Percentiles rank a stretch among this genome's conserved stretches.
These are phyloP conservation scores for Anthophora plumipes DNA, from an alignment of 2,888 invertebrate species.

Conservation along the genomic window DNA sequence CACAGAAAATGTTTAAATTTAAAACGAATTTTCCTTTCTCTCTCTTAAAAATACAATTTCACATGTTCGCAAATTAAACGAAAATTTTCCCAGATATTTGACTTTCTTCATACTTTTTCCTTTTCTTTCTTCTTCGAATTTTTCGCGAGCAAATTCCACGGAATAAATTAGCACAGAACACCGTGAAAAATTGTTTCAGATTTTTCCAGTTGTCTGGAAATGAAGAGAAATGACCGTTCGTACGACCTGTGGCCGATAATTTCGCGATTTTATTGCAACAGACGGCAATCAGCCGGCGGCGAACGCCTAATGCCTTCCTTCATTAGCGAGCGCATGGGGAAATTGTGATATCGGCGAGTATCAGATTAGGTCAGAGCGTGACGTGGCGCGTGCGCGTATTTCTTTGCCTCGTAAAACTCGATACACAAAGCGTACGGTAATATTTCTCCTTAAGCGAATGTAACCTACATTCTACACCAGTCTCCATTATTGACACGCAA, in stretches of 20 bases:
- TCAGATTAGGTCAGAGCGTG: conserved; percentile 37
- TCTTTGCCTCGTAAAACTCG: background rate
- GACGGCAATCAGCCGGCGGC: background rate
- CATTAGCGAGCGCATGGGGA: background rate
- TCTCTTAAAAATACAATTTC: too few species aligned
- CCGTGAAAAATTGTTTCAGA: too few species aligned
- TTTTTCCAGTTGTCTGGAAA: too few species aligned
- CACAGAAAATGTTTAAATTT: too few species aligned
- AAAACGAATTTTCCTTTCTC: too few species aligned
- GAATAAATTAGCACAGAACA: too few species aligned
- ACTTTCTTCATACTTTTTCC: too few species aligned
- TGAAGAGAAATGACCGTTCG: background rate
- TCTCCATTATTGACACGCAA: conserved; percentile 9
- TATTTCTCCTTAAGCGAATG: background rate
- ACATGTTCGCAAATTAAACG: too few species aligned
- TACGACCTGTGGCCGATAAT: background rate
- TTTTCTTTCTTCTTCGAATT: too few species aligned
- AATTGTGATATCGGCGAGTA: conserved; percentile 18
- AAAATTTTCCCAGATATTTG: too few species aligned
- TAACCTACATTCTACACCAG: background rate
- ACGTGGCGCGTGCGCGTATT: background rate
- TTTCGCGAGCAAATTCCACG: too few species aligned
- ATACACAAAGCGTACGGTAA: background rate
- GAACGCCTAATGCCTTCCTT: conserved; percentile 26
- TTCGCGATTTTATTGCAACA: conserved; percentile 8